Conservation (phyloP, 2,797 vertebrate species). For the Anniella stebbinsi region DNA sequence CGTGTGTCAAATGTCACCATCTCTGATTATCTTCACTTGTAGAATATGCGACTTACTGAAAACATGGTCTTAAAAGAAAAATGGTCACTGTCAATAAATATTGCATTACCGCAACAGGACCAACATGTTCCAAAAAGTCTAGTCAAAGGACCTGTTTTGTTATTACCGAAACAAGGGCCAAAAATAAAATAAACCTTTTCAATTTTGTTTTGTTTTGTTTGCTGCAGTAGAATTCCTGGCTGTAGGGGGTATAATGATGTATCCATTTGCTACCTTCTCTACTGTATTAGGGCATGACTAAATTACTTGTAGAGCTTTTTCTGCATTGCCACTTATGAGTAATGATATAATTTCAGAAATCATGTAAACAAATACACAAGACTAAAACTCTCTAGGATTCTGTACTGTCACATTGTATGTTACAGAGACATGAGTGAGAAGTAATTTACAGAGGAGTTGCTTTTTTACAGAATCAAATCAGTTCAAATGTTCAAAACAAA, state of each 20-base stretch:
- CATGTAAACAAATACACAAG: slow-evolving; percentile 80
- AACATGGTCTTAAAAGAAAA: slow-evolving; percentile 49
- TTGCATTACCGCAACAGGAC: slow-evolving; percentile 67
- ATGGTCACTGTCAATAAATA: slow-evolving; percentile 74
- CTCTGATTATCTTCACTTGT: not conserved
- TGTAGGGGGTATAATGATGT: slow-evolving; percentile 80
- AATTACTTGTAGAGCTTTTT: slow-evolving; percentile 80
- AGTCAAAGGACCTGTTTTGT: slow-evolving; percentile 70
- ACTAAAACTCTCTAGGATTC: slow-evolving; percentile 65
- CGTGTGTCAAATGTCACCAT: not conserved
- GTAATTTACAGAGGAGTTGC: slow-evolving; percentile 61
- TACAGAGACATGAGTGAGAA: slow-evolving; percentile 58
- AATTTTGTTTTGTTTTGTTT: slow-evolving; percentile 65
- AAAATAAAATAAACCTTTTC: slow-evolving; percentile 79
- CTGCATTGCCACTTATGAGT: slow-evolving; percentile 76
- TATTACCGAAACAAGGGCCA: slow-evolving; percentile 75
- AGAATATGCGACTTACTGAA: slow-evolving; percentile 53
- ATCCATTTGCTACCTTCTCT: slow-evolving; percentile 79
- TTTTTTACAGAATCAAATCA: slow-evolving; percentile 30
- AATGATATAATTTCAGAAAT: slow-evolving; percentile 86
- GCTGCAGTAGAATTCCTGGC: slow-evolving; percentile 76
- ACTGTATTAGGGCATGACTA: slow-evolving; percentile 83
- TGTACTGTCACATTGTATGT: slow-evolving; percentile 39
- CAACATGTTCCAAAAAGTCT: slow-evolving; percentile 76
- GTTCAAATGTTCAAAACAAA: slow-evolving; percentile 45